Evolutionary conservation across 2,888 invertebrate species (phyloP), one percentile per base, ranked within the genome.

Genomic region (Andricus quercusramuli): DNA sequence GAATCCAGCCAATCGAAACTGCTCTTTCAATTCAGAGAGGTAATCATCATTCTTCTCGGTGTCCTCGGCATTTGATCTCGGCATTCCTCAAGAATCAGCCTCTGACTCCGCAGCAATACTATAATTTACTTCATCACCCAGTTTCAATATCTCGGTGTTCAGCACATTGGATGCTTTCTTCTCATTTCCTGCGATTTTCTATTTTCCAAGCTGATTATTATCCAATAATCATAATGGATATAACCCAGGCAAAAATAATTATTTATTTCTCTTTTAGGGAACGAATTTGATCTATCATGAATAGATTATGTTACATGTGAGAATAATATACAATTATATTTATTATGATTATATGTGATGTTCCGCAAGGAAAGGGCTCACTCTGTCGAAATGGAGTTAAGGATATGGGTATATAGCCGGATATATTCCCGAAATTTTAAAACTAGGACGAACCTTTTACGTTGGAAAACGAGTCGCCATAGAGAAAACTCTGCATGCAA

Each of bases 81-180:
- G 17, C 74, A 74, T 74, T n/a, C 29, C 74, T 74, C 37, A 74
- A 74, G 56, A 56, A 56, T 74, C 74, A 74, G n/a, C 13, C 15
- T 67, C 67, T 44, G 22, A 13, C 25, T 44, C 29, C 56, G 47
- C n/a, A 56, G 56, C 56, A 74, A 56, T 56, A n/a, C 51, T 56
- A 56, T 20, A 74, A 56, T 74, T 74, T 74, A 74, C n/a, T 56
- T 51, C 74, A n/a, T 32, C 29, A 70, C 29, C 47, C 56, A 74
- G 32, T n/a, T 74, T 74, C 74, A 56, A 74, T 74, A 74, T 56
- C 74, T 74, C 56, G 74, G n/a, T 51, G 32, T 32, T 56, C 56
- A 32, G 74, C 29, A 74, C 56, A 74, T 56, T 51, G 47, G 51
- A 51, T 70, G 32, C 32, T 74, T 56, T 74, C 56, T 20, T 74